These are phyloP conservation scores for Ephialtes manifestator DNA, from an alignment of 2,888 invertebrate species.

Conservation along the genomic window DNA sequence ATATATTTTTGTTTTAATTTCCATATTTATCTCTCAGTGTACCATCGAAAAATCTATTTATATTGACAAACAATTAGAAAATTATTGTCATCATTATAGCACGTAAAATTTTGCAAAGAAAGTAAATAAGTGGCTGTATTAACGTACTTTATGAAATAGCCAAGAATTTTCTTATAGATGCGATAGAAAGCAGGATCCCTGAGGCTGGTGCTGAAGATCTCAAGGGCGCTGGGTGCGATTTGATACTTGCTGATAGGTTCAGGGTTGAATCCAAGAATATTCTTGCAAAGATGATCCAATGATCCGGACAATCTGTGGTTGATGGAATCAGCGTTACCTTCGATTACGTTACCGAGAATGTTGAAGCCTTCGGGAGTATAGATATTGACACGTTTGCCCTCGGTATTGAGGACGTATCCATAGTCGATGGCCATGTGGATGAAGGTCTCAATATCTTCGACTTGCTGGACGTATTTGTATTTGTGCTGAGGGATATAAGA, in stretches of 20 bases:
- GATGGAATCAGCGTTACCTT: constrained; percentile 86
- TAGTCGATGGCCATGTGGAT: constrained; percentile 78
- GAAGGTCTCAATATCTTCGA: constrained; percentile 76
- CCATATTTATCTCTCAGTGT: no score
- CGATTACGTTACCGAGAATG: constrained; percentile 87
- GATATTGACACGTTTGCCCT: constrained; percentile 71
- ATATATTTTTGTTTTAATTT: no score
- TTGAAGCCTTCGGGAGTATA: constrained; percentile 86
- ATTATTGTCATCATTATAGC: not conserved
- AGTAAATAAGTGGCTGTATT: not conserved
- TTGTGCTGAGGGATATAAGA: constrained; percentile 73
- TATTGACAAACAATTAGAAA: not conserved
- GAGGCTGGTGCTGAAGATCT: constrained; percentile 89
- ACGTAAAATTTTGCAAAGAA: not conserved
- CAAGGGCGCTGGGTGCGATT: constrained; percentile 88
- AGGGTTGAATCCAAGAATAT: constrained; percentile 82
- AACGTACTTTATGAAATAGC: constrained; percentile 84
- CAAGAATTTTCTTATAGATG: constrained; percentile 88
- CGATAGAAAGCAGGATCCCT: constrained; percentile 91
- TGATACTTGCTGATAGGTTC: constrained; percentile 81
- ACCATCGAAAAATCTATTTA: not conserved
- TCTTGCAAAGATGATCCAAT: constrained; percentile 87
- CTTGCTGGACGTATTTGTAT: constrained; percentile 73
- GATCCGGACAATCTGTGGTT: constrained; percentile 87
- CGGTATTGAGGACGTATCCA: constrained; percentile 72